These are phyloP conservation scores for Turritopsis dohrnii DNA, from an alignment of 30 jellyfish, hydroid and myxozoan genomes.

Conservation along the genomic window DNA sequence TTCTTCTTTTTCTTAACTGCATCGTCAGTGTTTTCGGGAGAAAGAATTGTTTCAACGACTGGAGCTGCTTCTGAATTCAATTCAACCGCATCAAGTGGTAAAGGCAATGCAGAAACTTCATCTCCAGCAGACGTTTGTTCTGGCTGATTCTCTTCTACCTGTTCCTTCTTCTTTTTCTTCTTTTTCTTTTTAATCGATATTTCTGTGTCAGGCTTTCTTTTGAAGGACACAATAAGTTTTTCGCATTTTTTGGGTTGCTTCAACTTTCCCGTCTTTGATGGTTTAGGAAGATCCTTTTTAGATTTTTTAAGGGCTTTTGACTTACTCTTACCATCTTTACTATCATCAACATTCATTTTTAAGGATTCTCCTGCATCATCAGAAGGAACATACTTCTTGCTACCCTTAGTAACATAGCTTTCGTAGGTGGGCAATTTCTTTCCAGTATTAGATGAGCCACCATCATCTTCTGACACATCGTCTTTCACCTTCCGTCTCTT, in stretches of 20 bases:
- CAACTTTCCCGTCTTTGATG: background rate
- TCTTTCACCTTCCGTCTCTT: background rate
- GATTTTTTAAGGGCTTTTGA: constrained; percentile 12
- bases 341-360: background rate
- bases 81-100: background rate
- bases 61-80: constrained; percentile 1
- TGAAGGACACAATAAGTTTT: constrained; percentile 26
- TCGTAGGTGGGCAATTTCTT: constrained; percentile 4
- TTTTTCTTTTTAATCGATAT: background rate
- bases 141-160: background rate
- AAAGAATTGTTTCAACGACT: background rate
- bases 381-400: background rate
- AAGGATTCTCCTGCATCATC: background rate
- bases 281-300: background rate
- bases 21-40: background rate
- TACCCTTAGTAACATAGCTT: constrained; percentile 9
- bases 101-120: background rate
- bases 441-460: background rate
- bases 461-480: background rate
- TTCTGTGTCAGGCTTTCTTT: background rate
- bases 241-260: constrained; percentile 40
- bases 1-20: background rate
- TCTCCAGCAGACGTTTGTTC: background rate
- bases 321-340: background rate
- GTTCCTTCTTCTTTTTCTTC: background rate